Percentiles rank a stretch among this genome's conserved stretches.
Evolutionary conservation across 2,888 invertebrate genomes (phyloP).

Genomic region (Agrotis segetum): DNA sequence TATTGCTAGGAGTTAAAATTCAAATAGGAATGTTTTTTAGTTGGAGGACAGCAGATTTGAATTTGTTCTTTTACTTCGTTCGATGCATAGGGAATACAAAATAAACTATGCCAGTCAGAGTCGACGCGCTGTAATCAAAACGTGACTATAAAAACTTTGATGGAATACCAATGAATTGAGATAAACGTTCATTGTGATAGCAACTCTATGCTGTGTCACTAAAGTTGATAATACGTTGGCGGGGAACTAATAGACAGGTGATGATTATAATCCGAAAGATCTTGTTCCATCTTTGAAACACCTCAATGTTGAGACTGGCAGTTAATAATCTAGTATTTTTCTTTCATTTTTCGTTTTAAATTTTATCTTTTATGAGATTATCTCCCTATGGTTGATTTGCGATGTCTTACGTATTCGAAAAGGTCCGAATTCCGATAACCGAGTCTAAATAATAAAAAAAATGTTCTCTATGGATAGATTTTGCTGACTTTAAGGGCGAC

Average conservation of each 20-base stretch:
- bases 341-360: neutral
- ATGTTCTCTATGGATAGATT: too few species aligned
- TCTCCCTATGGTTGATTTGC: slow-evolving; percentile 12
- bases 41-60: slow-evolving; percentile 50
- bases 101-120: slow-evolving; percentile 66
- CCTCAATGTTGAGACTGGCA: slow-evolving; percentile 21
- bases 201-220: neutral
- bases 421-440: neutral
- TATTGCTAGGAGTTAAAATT: slow-evolving; percentile 42
- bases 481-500: too few species aligned
- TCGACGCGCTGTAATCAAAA: slow-evolving; percentile 66
- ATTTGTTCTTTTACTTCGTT: slow-evolving; percentile 69
- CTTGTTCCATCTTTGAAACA: slow-evolving; percentile 47
- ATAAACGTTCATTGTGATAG: slow-evolving; percentile 17
- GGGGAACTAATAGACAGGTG: slow-evolving; percentile 25
- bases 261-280: slow-evolving; percentile 47
- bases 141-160: slow-evolving; percentile 77
- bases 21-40: slow-evolving; percentile 39
- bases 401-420: neutral
- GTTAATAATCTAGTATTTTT: slow-evolving; percentile 39
- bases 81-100: slow-evolving; percentile 76
- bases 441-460: neutral
- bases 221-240: slow-evolving; percentile 25
- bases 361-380: slow-evolving; percentile 1
- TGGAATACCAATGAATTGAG: slow-evolving; percentile 74